phyloP scores from a whole-genome alignment of 2,113 vertebrate genomes.

The Syngnathus floridae region DNA sequence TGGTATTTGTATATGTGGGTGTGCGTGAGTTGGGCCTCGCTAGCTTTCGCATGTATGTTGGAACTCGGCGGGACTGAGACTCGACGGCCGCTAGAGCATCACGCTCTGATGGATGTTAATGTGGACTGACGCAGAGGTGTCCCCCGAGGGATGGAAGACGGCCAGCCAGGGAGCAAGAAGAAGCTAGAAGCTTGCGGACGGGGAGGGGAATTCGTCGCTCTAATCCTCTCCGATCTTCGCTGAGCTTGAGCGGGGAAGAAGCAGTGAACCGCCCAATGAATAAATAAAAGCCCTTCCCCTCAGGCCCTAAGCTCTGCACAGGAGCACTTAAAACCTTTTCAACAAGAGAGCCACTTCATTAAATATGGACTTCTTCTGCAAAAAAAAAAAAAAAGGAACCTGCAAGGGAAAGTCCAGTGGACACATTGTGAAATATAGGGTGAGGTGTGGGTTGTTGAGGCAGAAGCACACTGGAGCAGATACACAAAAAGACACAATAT shows the following conservation, averaged over 20 bases:
- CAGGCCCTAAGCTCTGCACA: conserved; percentile 60
- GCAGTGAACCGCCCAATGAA: conserved; percentile 71
- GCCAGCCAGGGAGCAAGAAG: conserved; percentile 43
- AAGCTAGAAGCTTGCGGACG: conserved; percentile 12
- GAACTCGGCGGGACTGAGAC: conserved; percentile 43
- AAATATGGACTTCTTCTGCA: conserved; percentile 74
- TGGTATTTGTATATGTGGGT: conserved; percentile 6
- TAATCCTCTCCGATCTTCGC: conserved; percentile 63
- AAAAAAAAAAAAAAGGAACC: conserved; percentile 48
- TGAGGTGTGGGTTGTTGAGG: conserved; percentile 8
- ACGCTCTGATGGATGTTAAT: conserved; percentile 75
- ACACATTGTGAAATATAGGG: conserved; percentile 55
- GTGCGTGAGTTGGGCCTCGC: conserved; percentile 1
- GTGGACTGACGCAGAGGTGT: conserved; percentile 72
- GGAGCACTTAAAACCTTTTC: conserved; percentile 74
- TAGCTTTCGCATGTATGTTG: conserved; percentile 36
- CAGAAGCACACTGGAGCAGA: conserved; percentile 29
- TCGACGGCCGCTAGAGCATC: conserved; percentile 61
- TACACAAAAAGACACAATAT: conserved; percentile 46
- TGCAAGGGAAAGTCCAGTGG: conserved; percentile 52
- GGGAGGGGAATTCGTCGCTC: conserved; percentile 43
- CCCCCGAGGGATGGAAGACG: conserved; percentile 60
- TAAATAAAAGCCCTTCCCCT: conserved; percentile 67
- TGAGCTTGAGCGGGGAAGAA: conserved; percentile 47
- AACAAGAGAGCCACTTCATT: conserved; percentile 75